A percentile compares a stretch with the other conserved stretches of the same genome.
Conservation (phyloP, 1,140 invertebrate species). For the Drosophila saltans region DNA sequence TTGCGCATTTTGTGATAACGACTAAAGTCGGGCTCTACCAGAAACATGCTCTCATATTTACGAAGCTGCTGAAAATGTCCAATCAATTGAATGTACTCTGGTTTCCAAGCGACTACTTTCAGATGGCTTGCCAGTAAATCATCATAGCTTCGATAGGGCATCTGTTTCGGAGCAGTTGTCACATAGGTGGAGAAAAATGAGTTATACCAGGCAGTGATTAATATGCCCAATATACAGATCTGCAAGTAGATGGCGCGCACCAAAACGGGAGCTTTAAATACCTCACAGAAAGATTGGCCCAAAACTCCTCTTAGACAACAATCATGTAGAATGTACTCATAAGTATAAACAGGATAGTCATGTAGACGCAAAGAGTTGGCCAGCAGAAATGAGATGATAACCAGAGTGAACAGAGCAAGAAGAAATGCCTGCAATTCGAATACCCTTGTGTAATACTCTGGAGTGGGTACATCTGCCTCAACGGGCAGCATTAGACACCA, state of each 20-base stretch:
- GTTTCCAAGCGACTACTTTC: slow-evolving; percentile 55
- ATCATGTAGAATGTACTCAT: slow-evolving; percentile 65
- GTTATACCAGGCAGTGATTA: slow-evolving; percentile 74
- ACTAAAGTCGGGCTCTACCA: slow-evolving; percentile 47
- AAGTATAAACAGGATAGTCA: slow-evolving; percentile 47
- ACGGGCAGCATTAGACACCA: slow-evolving; percentile 72
- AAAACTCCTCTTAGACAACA: slow-evolving; percentile 65
- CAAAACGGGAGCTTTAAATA: slow-evolving; percentile 44
- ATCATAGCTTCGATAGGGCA: slow-evolving; percentile 50
- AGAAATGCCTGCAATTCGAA: slow-evolving; percentile 66
- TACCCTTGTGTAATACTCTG: slow-evolving; percentile 65
- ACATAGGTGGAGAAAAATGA: slow-evolving; percentile 75
- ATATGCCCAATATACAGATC: slow-evolving; percentile 68
- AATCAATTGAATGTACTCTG: slow-evolving; percentile 64
- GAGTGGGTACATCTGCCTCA: slow-evolving; percentile 62
- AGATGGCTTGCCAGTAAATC: slow-evolving; percentile 58
- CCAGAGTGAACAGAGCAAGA: slow-evolving; percentile 39
- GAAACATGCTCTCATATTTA: slow-evolving; percentile 69
- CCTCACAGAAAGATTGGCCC: slow-evolving; percentile 68
- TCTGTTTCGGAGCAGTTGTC: slow-evolving; percentile 62
- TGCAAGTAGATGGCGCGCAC: slow-evolving; percentile 67
- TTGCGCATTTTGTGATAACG: slow-evolving; percentile 54
- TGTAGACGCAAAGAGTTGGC: slow-evolving; percentile 43
- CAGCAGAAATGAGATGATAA: slow-evolving; percentile 48
- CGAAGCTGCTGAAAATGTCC: slow-evolving; percentile 42